Base-by-base conservation (phyloP, 1,140 invertebrate genomes). In the Heliconius nattereri region DNA sequence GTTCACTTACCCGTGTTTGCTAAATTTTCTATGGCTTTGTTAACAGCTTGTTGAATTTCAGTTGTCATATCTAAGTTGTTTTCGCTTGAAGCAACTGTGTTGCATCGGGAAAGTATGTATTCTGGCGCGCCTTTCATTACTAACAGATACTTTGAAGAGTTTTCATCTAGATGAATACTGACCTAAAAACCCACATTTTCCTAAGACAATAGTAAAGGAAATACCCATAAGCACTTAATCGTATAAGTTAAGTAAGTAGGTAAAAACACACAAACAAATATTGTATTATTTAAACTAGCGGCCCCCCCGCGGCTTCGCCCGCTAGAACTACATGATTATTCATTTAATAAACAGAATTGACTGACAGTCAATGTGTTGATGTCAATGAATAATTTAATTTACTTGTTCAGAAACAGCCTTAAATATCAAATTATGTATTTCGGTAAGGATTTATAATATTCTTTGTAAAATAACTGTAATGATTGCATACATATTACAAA, bases 121-220 rank as follows among this genome's bases (percentile, higher is more conserved):
- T 99, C 98, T 1, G 98, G 98, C 29, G 98, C 98, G 7, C 98
- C 98, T 93, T 99, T 99, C 96, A 98, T 97, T 76, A 98, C 97
- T 72, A 98, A 89, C 2, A 97, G 87, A 86, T 92, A 95, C 84
- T 90, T 90, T 57, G 85, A 85, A 95, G 37, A 23, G 9, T 72
- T 75, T 37, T 60, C 86, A 78, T 92, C 84, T 7, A 84, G 84
- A 84, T 98, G 98, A 85, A 98, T 96, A 16, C 97, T 98, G 60
- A 98, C 95, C 92, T 98, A 73, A 70, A 82, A 78, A 78, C 71
- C 71, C 71, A 72, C 71, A 72, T 72, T 37, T 72, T 40, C 71
- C 60, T 29, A 66, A 66, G 26, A 66, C 60, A 29, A 66, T 13
- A 29, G 60, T 66, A 66, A n/a, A 66, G 13, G 26, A 29, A 29